phyloP scores from a whole-genome alignment of 1,140 invertebrate genomes.

The Oedothorax gibbosus region DNA sequence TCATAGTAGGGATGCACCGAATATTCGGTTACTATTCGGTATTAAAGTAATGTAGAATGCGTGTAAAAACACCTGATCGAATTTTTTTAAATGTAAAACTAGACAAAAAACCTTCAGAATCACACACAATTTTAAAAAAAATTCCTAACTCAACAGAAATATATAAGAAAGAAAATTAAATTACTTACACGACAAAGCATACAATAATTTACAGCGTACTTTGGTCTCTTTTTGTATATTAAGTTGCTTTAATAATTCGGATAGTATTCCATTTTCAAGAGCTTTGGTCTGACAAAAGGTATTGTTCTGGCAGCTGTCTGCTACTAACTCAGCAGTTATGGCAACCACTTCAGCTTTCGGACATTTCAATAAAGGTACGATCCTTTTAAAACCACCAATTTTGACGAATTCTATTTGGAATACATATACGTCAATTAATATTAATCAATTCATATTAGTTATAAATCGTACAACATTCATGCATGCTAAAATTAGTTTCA shows the following conservation, averaged over 20 bases:
- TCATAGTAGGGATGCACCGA: no score
- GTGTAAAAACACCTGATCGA: no score
- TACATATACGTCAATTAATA: neutral
- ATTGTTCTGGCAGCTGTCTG: slow-evolving; percentile 83
- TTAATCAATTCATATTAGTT: no score
- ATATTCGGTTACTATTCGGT: no score
- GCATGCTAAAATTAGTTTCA: no score
- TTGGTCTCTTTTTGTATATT: slow-evolving; percentile 73
- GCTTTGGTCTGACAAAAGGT: slow-evolving; percentile 78
- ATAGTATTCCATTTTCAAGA: slow-evolving; percentile 75
- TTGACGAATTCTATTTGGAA: slow-evolving; percentile 77
- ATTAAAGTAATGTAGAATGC: no score
- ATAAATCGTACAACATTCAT: no score
- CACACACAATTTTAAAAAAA: no score
- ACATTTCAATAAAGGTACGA: slow-evolving; percentile 76
- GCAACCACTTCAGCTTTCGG: slow-evolving; percentile 74
- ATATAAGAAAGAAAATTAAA: neutral
- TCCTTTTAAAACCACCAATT: slow-evolving; percentile 80
- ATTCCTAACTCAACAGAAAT: no score
- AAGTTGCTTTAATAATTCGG: slow-evolving; percentile 75
- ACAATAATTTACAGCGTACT: slow-evolving; percentile 77
- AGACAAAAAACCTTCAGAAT: no score
- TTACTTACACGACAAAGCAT: slow-evolving; percentile 75
- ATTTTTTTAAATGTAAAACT: no score
- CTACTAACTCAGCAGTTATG: slow-evolving; percentile 76